A percentile compares a stretch with the other conserved stretches of the same genome.
Conservation (phyloP, 2,113 vertebrate genomes). For the Eudorcas thomsonii region DNA sequence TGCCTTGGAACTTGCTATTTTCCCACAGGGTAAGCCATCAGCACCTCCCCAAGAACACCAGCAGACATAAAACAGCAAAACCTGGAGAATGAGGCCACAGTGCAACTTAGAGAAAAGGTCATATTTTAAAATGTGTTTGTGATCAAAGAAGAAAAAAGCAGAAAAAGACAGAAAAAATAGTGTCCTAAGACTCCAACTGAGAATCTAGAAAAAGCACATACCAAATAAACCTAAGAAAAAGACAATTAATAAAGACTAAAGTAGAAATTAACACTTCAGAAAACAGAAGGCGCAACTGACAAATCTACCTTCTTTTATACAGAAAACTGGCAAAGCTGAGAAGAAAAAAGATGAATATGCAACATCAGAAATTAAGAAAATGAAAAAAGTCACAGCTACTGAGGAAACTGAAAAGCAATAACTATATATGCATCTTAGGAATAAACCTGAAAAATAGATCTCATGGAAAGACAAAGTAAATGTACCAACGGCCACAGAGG, state of each 20-base stretch:
- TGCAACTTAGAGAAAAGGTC: background rate
- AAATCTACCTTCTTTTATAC: background rate
- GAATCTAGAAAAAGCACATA: conserved; percentile 16
- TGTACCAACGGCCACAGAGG: background rate
- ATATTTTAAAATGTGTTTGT: background rate
- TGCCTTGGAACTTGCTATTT: background rate
- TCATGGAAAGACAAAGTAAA: background rate
- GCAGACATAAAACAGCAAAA: background rate
- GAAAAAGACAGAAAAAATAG: background rate
- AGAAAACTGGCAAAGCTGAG: background rate
- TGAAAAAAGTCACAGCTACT: background rate
- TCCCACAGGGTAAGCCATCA: background rate
- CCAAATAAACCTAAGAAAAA: background rate
- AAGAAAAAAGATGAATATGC: background rate
- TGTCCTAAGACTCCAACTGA: background rate
- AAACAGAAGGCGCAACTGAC: background rate
- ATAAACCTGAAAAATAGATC: background rate
- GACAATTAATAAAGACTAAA: background rate
- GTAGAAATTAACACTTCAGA: background rate
- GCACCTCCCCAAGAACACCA: background rate
- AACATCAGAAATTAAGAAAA: background rate
- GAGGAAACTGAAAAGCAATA: background rate
- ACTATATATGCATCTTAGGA: background rate
- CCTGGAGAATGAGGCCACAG: background rate
- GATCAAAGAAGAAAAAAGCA: conserved; percentile 2